phyloP scores from a whole-genome alignment of 2,888 invertebrate species.

The Mactromeris polynyma region DNA sequence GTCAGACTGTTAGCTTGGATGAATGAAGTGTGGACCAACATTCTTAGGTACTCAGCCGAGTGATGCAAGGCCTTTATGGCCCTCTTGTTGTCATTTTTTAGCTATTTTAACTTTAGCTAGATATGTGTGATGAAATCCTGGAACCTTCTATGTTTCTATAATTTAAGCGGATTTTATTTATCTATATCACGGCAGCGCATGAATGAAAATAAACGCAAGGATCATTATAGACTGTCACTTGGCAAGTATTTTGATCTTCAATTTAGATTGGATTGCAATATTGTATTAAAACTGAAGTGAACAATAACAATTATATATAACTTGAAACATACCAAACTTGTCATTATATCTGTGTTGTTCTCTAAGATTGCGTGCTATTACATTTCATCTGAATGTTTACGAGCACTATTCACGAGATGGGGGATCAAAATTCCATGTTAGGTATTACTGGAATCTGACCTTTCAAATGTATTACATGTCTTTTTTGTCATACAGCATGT shows the following conservation, averaged over 20 bases:
- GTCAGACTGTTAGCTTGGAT: too few species aligned
- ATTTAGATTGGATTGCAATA: neutral
- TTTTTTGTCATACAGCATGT: neutral
- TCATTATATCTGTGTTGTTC: neutral
- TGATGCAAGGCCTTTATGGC: too few species aligned
- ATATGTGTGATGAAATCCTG: too few species aligned
- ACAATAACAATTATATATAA: neutral
- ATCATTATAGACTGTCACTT: neutral
- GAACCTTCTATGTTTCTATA: too few species aligned
- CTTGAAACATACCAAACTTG: neutral
- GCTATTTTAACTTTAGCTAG: too few species aligned
- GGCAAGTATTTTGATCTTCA: neutral
- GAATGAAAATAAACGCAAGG: neutral
- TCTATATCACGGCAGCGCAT: neutral
- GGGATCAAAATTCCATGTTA: neutral
- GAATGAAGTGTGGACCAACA: too few species aligned
- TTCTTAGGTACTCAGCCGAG: too few species aligned
- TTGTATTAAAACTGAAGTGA: neutral
- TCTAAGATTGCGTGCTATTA: neutral
- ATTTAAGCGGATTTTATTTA: too few species aligned
- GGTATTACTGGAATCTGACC: neutral
- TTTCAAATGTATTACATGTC: neutral
- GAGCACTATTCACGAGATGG: neutral
- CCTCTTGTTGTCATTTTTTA: too few species aligned
- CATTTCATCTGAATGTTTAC: neutral